Base-by-base conservation (phyloP, 64 coral and sea anemone species). In the Montipora efflorescens region DNA sequence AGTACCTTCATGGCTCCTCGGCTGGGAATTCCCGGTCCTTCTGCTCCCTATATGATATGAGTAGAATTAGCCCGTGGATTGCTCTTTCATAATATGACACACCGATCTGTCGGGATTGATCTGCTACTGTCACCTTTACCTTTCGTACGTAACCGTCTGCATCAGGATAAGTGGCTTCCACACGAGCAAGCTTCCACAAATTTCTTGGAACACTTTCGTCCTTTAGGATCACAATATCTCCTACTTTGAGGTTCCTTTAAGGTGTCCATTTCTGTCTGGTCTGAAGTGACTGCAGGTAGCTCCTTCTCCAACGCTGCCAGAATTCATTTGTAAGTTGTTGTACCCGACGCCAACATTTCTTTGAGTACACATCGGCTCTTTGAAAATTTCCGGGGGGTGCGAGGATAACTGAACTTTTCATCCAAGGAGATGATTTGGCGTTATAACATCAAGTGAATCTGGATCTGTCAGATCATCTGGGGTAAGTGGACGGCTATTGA, bases 251-350 rank as follows among this genome's bases (percentile, higher is more conserved):
- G 70, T 74, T 74, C n/a, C 20, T 74, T 22, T 28, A 5, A 7
- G 70, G 70, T 74, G 22, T 74, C 70, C 70, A 74, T 74, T 74
- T 28, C 70, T 74, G 23, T 74, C 70, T 16, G 22, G n/a, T n/a
- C n/a, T 74, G 70, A 6, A 74, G 70, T 7, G 70, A 74, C 70
- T 74, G 70, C 20, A 74, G n/a, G 70, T 74, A 74, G n/a, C n/a
- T 28, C 22, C 28, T 74, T 28, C 22, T 74, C 70, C 70, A 74
- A n/a, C n/a, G 70, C n/a, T 74, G 70, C 70, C 70, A 74, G n/a
- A 74, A 74, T n/a, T 74, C 70, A 22, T 74, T n/a, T 8, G 70
- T 74, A 7, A 74, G 70, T 22, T 74, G 70, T n/a, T 74, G 70
- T 25, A 74, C 70, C 5, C 70, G 22, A n/a, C 70, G 70, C 70